Evolutionary conservation across 2,797 vertebrate genomes (phyloP).

Genomic region (Malurus leucopterus): DNA sequence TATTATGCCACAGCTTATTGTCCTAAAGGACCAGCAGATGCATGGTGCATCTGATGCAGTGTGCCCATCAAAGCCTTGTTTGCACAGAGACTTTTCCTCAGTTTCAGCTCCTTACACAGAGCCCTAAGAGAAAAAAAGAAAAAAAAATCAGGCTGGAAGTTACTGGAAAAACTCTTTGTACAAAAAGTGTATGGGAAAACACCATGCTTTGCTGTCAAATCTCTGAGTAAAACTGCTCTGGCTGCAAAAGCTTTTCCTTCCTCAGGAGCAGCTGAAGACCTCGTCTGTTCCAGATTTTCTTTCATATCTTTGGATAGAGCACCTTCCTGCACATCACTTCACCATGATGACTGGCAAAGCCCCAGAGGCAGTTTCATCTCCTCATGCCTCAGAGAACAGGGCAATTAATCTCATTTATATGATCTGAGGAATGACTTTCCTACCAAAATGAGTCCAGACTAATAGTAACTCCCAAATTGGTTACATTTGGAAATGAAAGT

Average conservation of each 20-base stretch:
- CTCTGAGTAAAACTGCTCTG: not conserved
- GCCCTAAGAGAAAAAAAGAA: not conserved
- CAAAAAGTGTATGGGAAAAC: not conserved
- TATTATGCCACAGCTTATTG: not conserved
- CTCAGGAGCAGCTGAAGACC: not conserved
- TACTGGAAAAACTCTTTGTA: not conserved
- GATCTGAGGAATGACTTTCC: not conserved
- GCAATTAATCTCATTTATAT: not conserved
- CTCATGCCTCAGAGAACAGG: not conserved
- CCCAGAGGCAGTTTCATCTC: not conserved
- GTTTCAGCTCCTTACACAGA: not conserved
- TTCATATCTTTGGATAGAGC: not conserved
- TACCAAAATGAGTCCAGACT: not conserved
- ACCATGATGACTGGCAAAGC: not conserved
- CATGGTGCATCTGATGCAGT: not conserved
- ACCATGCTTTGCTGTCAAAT: rapidly evolving
- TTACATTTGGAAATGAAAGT: not conserved
- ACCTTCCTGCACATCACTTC: not conserved
- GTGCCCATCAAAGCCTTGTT: not conserved
- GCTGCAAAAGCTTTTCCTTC: not conserved
- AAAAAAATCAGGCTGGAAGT: not conserved
- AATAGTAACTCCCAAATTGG: not conserved
- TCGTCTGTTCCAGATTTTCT: not conserved
- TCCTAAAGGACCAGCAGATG: not conserved
- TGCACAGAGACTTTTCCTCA: not conserved